Evolutionary conservation across 2,888 invertebrate genomes (phyloP).

Genomic region (Ecdyonurus torrentis): DNA sequence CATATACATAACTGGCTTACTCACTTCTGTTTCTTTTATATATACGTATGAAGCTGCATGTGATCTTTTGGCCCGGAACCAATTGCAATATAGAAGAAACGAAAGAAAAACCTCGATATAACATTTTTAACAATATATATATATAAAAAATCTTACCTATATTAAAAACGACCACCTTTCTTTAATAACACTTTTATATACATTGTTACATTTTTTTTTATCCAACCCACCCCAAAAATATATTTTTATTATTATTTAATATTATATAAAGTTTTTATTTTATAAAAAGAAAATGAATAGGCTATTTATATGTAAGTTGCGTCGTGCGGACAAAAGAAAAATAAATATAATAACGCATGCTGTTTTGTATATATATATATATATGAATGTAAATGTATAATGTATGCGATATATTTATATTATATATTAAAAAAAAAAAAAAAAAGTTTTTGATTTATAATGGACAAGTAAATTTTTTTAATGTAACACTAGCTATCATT

Average conservation of each 20-base stretch:
- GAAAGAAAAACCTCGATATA: neutral
- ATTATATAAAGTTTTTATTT: too few relatives aligned
- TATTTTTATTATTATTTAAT: too few relatives aligned
- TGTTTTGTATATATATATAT: neutral
- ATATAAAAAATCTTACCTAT: neutral
- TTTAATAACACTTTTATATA: neutral
- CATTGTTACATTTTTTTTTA: neutral
- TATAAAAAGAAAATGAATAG: neutral
- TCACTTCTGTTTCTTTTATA: too few relatives aligned
- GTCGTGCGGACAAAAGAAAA: neutral
- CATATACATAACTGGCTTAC: too few relatives aligned
- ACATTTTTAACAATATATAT: neutral
- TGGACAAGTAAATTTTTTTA: neutral
- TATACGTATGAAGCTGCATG: too few relatives aligned
- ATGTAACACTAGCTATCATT: neutral
- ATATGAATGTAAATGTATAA: too few relatives aligned
- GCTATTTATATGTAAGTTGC: neutral
- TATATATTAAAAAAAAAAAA: neutral
- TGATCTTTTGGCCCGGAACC: neutral
- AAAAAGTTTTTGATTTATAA: neutral
- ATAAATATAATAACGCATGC: neutral
- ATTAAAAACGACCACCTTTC: neutral
- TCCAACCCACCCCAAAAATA: too few relatives aligned
- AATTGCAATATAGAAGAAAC: neutral
- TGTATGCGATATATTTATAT: too few relatives aligned